Evolutionary conservation across 2,113 vertebrate species (phyloP).

Genomic region (Beaufortia kweichowensis): DNA sequence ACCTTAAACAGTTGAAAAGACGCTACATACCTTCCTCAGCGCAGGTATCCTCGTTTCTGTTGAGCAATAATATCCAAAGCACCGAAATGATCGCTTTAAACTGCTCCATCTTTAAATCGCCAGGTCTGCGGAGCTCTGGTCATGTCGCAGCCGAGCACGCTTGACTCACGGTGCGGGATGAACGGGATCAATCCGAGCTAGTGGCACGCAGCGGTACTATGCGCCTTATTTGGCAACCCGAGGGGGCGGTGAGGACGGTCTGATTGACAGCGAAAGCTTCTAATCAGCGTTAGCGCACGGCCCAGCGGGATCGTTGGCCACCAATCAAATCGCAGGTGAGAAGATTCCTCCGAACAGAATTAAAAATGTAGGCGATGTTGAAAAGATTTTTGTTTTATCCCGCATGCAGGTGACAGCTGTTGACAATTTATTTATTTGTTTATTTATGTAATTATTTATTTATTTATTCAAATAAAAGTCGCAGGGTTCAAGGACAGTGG

Average conservation of each 20-base stretch:
- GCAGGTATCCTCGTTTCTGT: conserved; percentile 50
- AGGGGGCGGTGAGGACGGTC: conserved; percentile 61
- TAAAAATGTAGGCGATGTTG: conserved; percentile 34
- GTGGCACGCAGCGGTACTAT: conserved; percentile 51
- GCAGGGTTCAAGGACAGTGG: neutral
- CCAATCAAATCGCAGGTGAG: conserved; percentile 60
- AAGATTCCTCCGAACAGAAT: conserved; percentile 49
- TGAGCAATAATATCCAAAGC: conserved; percentile 76
- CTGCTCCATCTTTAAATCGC: conserved; percentile 73
- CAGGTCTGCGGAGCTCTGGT: conserved; percentile 69
- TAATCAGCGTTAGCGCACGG: conserved; percentile 58
- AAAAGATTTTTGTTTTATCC: neutral
- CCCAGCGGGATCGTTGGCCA: conserved; percentile 42
- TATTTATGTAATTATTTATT: too few relatives aligned
- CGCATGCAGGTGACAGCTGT: neutral
- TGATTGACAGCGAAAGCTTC: conserved; percentile 61
- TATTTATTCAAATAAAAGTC: neutral
- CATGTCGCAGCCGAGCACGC: conserved; percentile 66
- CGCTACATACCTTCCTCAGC: conserved; percentile 75
- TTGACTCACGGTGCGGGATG: conserved; percentile 47
- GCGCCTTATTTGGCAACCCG: conserved; percentile 67
- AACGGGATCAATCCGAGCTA: conserved; percentile 59
- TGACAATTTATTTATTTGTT: too few relatives aligned
- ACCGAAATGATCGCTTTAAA: conserved; percentile 65
- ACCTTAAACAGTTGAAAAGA: neutral